Evolutionary conservation across 2,888 invertebrate species (phyloP).

Genomic region (Melanostoma mellinum): DNA sequence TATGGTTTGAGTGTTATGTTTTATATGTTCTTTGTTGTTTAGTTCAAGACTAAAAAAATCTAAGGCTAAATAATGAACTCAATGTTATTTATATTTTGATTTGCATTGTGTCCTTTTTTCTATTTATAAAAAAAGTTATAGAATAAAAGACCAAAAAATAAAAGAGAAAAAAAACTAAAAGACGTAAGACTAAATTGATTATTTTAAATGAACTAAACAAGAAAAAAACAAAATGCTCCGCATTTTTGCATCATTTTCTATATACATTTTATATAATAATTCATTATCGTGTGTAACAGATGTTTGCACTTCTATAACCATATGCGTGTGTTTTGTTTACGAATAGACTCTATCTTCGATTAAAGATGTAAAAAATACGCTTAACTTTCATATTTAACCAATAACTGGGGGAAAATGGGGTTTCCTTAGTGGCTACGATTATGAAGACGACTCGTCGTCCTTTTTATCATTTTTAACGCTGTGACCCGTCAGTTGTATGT

Average conservation of each 20-base stretch:
- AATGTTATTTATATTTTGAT: constrained; percentile 42
- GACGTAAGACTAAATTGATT: constrained; percentile 20
- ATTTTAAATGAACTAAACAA: constrained; percentile 51
- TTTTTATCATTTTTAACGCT: constrained; percentile 67
- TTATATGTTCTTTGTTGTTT: constrained; percentile 33
- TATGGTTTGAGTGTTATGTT: constrained; percentile 13
- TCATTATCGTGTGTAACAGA: constrained; percentile 31
- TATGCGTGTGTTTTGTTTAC: constrained; percentile 35
- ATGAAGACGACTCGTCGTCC: constrained; percentile 67
- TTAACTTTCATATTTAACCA: constrained; percentile 56
- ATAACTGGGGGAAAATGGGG: constrained; percentile 24
- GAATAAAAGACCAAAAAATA: constrained; percentile 24
- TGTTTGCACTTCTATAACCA: constrained; percentile 43
- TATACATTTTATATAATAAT: constrained; percentile 55
- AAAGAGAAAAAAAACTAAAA: constrained; percentile 29
- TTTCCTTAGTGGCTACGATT: constrained; percentile 37
- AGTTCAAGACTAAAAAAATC: constrained; percentile 40
- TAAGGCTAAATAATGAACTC: constrained; percentile 14
- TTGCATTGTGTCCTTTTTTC: neutral
- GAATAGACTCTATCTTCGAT: constrained; percentile 42
- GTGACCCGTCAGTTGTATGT: constrained; percentile 66
- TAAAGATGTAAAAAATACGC: constrained; percentile 60
- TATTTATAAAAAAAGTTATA: neutral
- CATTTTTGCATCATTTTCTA: constrained; percentile 55
- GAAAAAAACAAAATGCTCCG: constrained; percentile 61